A percentile compares a stretch with the other conserved stretches of the same genome.
Evolutionary conservation across 2,797 vertebrate genomes (phyloP).

Genomic region (Anniella stebbinsi): DNA sequence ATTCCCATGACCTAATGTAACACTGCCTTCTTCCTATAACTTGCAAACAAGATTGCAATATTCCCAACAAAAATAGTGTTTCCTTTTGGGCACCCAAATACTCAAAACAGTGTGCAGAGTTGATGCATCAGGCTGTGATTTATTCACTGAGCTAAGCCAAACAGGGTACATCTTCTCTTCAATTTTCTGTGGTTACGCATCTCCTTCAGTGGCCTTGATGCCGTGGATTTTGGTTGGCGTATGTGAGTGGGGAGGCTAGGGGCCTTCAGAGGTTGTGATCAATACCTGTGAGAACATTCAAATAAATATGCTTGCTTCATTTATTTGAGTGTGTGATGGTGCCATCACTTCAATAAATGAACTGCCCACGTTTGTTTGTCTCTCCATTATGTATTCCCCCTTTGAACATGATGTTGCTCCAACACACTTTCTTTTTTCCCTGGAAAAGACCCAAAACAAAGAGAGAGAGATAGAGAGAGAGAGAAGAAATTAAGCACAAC

Average conservation of each 20-base stretch:
- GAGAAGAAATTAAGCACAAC: slow-evolving; percentile 60
- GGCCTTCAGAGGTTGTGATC: slow-evolving; percentile 21
- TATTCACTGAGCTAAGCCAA: not conserved
- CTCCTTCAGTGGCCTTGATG: slow-evolving; percentile 28
- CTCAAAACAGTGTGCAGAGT: not conserved
- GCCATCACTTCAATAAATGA: slow-evolving; percentile 68
- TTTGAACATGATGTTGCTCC: slow-evolving; percentile 57
- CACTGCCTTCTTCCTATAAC: too few species aligned
- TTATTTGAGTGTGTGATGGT: slow-evolving; percentile 62
- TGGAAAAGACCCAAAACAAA: slow-evolving; percentile 41
- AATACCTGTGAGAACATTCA: slow-evolving; percentile 60
- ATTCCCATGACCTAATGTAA: too few species aligned
- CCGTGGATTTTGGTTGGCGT: slow-evolving; percentile 24
- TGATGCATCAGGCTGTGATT: not conserved
- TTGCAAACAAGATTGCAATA: too few species aligned
- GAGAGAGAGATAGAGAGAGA: not conserved
- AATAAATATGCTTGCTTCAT: slow-evolving; percentile 58
- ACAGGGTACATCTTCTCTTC: not conserved
- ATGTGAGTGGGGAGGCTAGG: slow-evolving; percentile 44
- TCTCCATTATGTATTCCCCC: slow-evolving; percentile 43
- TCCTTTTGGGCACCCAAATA: not conserved
- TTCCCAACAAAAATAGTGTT: not conserved
- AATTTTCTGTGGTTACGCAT: not conserved
- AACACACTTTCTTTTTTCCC: slow-evolving; percentile 60
- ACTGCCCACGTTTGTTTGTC: slow-evolving; percentile 66